A percentile compares a stretch with the other conserved stretches of the same genome.
Conservation (phyloP, 1,140 invertebrate species). For the Ips nitidus region DNA sequence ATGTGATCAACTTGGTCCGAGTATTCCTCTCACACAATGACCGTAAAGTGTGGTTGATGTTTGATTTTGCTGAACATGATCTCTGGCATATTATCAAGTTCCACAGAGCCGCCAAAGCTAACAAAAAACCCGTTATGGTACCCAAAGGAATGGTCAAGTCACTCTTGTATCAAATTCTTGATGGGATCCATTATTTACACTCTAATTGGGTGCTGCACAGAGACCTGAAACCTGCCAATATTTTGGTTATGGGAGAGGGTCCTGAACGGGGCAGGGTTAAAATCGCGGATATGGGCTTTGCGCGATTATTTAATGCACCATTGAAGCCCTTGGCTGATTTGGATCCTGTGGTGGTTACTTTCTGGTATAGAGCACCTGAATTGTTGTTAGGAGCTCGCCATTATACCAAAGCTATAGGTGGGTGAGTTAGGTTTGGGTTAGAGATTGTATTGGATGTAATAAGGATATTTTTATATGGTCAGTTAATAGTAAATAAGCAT, state of each 20-base stretch:
- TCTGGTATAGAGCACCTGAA: slow-evolving; percentile 99
- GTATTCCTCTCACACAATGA: slow-evolving; percentile 98
- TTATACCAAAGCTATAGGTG: slow-evolving; percentile 98
- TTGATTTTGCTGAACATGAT: slow-evolving; percentile 99
- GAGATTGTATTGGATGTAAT: background rate
- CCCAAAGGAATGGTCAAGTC: slow-evolving; percentile 98
- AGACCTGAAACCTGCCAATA: slow-evolving; percentile 99
- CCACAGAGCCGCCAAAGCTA: slow-evolving; percentile 96
- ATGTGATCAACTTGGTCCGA: slow-evolving; percentile 95
- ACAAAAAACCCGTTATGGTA: slow-evolving; percentile 95
- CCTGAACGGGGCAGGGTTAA: slow-evolving; percentile 95
- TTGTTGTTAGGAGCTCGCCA: slow-evolving; percentile 93
- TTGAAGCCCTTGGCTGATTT: slow-evolving; percentile 96
- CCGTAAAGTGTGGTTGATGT: slow-evolving; percentile 96
- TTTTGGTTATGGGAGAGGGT: slow-evolving; percentile 99
- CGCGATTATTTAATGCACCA: slow-evolving; percentile 97
- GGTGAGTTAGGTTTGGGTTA: slow-evolving; percentile 22
- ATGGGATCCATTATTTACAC: slow-evolving; percentile 99
- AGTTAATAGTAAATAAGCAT: background rate
- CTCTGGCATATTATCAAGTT: slow-evolving; percentile 99
- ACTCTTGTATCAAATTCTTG: slow-evolving; percentile 96
- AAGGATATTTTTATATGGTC: background rate
- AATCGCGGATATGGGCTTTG: slow-evolving; percentile 99
- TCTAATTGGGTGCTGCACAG: slow-evolving; percentile 99
- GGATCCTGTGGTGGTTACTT: slow-evolving; percentile 99